Percentiles rank a stretch among this genome's conserved stretches.
Conservation (phyloP, 2,888 invertebrate species). For the Thereva nobilitata region DNA sequence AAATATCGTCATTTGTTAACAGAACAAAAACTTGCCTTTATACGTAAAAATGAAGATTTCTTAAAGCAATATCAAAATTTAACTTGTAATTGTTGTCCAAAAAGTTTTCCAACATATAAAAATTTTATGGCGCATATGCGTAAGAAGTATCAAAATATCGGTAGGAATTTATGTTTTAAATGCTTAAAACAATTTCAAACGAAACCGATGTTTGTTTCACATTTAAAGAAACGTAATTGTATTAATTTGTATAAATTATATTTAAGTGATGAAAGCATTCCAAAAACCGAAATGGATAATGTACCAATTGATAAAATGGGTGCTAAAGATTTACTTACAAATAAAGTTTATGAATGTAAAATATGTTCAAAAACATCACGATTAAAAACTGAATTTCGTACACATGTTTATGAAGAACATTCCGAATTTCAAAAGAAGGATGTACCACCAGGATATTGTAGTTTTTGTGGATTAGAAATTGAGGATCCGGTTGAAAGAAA, state of each 20-base stretch:
- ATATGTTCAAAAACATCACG: conserved; percentile 56
- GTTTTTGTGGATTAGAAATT: conserved; percentile 55
- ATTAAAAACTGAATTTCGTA: conserved; percentile 57
- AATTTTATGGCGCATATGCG: conserved; percentile 59
- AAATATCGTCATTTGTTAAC: conserved; percentile 54
- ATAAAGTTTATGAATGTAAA: conserved; percentile 58
- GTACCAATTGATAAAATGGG: conserved; percentile 52
- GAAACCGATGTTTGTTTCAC: conserved; percentile 58
- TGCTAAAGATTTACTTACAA: conserved; percentile 57
- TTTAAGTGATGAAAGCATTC: conserved; percentile 49
- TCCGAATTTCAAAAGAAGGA: conserved; percentile 55
- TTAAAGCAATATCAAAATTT: conserved; percentile 57
- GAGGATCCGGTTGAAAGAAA: conserved; percentile 56
- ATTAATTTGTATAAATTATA: conserved; percentile 56
- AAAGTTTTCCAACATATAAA: conserved; percentile 56
- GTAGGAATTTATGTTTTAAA: conserved; percentile 57
- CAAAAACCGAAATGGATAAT: conserved; percentile 43
- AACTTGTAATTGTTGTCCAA: conserved; percentile 57
- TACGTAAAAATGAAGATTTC: conserved; percentile 55
- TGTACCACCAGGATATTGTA: conserved; percentile 54
- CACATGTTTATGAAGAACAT: conserved; percentile 57
- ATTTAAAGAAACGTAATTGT: conserved; percentile 57
- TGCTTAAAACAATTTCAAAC: conserved; percentile 58
- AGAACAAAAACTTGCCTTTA: conserved; percentile 55
- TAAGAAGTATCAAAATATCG: conserved; percentile 55